phyloP scores from a whole-genome alignment of 2,888 invertebrate species.

The Monopis laevigella region DNA sequence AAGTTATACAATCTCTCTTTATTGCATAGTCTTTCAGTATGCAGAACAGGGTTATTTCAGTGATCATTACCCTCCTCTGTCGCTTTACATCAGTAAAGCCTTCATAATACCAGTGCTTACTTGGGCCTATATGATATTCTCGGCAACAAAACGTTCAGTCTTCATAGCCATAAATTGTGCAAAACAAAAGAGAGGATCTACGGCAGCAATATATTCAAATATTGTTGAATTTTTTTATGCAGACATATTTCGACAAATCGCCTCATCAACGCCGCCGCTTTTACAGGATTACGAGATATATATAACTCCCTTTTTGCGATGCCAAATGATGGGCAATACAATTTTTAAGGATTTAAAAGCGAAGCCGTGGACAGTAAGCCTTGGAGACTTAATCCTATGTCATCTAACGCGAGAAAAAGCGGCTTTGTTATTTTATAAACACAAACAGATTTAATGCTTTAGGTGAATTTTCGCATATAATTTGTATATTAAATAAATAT shows the following conservation, averaged over 20 bases:
- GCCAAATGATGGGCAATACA: conserved; percentile 19
- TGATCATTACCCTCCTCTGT: conserved; percentile 12
- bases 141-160: conserved; percentile 18
- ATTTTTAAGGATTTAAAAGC: conserved; percentile 16
- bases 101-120: conserved; percentile 17
- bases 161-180: conserved; percentile 34
- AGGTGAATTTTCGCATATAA: too few relatives aligned
- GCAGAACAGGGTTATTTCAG: conserved; percentile 1
- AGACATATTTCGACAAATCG: conserved; percentile 31
- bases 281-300: conserved; percentile 12
- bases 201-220: conserved; percentile 32
- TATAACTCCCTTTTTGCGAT: conserved; percentile 13
- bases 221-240: conserved; percentile 42
- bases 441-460: too few relatives aligned
- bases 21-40: too few relatives aligned
- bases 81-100: conserved; percentile 27
- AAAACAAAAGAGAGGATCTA: conserved; percentile 39
- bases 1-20: too few relatives aligned
- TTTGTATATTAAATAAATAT: too few relatives aligned
- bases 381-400: conserved; percentile 5
- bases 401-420: neutral
- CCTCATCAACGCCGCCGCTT: conserved; percentile 29
- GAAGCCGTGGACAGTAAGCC: conserved; percentile 5
- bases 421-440: too few relatives aligned
- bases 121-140: conserved; percentile 26